phyloP scores from a whole-genome alignment of 64 coral and sea anemone species.

The Actinia equina region DNA sequence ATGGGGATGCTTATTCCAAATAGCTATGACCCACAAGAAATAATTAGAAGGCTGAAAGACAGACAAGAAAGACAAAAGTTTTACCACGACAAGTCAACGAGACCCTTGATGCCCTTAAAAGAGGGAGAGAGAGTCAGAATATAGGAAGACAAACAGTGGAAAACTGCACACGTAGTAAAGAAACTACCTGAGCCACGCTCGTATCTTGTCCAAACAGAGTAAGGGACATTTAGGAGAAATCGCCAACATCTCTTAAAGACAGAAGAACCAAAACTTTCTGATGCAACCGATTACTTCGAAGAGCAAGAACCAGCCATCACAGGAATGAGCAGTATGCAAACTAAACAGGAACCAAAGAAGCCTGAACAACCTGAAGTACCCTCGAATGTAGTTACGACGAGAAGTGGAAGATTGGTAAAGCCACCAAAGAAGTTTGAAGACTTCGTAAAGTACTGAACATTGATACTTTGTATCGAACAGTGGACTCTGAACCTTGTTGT shows the following conservation, averaged over 20 bases:
- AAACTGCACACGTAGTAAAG: too few species aligned
- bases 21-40: not conserved
- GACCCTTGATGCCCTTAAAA: too few species aligned
- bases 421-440: conserved; percentile 4
- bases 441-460: not conserved
- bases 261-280: too few species aligned
- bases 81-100: too few species aligned
- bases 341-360: not conserved
- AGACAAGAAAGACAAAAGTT: conserved; percentile 40
- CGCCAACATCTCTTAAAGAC: too few species aligned
- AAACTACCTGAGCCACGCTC: too few species aligned
- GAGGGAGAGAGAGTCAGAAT: too few species aligned
- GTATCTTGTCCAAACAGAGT: too few species aligned
- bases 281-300: not conserved
- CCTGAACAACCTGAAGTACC: not conserved
- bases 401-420: not conserved
- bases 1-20: too few species aligned
- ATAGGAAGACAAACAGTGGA: too few species aligned
- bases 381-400: not conserved
- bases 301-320: not conserved
- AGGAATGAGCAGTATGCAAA: not conserved
- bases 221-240: too few species aligned
- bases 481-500: too few species aligned
- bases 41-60: conserved; percentile 31
- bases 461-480: not conserved